Conservation (phyloP, 2,797 vertebrate genomes). For the Perodicticus potto region DNA sequence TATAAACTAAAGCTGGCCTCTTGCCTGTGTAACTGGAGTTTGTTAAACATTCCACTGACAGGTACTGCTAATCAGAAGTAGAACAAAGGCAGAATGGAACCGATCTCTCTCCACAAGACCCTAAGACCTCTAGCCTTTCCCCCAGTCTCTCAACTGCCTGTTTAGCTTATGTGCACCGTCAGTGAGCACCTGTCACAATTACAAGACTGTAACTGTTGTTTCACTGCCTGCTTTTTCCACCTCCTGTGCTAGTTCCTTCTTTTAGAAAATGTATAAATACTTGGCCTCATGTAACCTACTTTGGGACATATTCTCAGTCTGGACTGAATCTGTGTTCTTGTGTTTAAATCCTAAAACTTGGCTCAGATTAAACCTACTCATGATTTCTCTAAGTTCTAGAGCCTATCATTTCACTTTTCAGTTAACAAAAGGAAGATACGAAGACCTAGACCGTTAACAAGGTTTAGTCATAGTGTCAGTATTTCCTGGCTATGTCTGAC, state of each 20-base stretch:
- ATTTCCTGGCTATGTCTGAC: neutral
- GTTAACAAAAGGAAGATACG: neutral
- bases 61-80: neutral
- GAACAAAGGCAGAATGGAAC: neutral
- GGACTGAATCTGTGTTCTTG: neutral
- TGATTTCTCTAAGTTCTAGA: neutral
- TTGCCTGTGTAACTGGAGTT: neutral
- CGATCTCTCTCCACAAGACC: neutral
- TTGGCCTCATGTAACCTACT: neutral
- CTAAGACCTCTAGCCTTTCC: neutral
- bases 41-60: neutral
- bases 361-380: neutral
- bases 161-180: neutral
- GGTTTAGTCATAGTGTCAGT: neutral
- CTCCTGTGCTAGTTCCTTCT: neutral
- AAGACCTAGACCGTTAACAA: neutral
- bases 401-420: neutral
- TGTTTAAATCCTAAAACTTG: neutral
- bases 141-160: neutral
- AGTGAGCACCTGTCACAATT: neutral
- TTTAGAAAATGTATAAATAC: neutral
- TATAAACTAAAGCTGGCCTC: neutral
- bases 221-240: neutral
- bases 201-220: neutral
- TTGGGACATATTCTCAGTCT: neutral